Evolutionary conservation across 1,140 invertebrate species (phyloP).

Genomic region (Formica exsecta): DNA sequence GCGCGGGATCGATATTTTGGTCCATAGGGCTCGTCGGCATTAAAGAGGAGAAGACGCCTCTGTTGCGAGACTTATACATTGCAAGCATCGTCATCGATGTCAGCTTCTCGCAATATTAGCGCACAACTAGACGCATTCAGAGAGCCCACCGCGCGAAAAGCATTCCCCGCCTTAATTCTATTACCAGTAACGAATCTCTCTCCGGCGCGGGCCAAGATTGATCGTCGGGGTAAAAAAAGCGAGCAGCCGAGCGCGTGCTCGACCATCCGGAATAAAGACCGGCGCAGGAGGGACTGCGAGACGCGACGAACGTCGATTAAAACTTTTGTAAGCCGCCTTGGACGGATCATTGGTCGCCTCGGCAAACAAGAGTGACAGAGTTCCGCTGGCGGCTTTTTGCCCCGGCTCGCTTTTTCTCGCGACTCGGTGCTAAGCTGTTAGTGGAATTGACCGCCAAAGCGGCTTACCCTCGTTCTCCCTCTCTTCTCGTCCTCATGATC

Average conservation of each 20-base stretch:
- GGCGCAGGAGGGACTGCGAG: constrained; percentile 24
- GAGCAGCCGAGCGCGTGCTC: constrained; percentile 27
- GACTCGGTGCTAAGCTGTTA: constrained; percentile 64
- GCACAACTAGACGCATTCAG: not conserved
- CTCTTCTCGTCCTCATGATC: not conserved
- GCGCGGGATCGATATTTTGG: constrained; percentile 81
- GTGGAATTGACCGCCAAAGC: constrained; percentile 61
- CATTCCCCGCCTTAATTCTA: constrained; percentile 51
- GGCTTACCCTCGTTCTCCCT: constrained; percentile 22
- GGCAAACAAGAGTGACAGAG: constrained; percentile 80
- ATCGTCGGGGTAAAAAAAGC: constrained; percentile 15
- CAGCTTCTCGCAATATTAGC: constrained; percentile 24
- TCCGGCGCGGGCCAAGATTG: constrained; percentile 34
- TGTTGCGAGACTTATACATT: not conserved
- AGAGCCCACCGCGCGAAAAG: not conserved
- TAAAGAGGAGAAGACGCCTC: constrained; percentile 80
- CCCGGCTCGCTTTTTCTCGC: constrained; percentile 63
- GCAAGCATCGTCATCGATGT: not conserved
- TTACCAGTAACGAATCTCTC: constrained; percentile 29
- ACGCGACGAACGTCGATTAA: constrained; percentile 80
- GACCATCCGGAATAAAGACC: constrained; percentile 47
- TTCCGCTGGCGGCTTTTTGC: constrained; percentile 74
- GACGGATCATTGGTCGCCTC: constrained; percentile 77
- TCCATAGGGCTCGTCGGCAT: constrained; percentile 74
- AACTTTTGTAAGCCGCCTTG: constrained; percentile 81